Conservation (phyloP, 2,888 invertebrate species). For the Temnothorax ravouxi region DNA sequence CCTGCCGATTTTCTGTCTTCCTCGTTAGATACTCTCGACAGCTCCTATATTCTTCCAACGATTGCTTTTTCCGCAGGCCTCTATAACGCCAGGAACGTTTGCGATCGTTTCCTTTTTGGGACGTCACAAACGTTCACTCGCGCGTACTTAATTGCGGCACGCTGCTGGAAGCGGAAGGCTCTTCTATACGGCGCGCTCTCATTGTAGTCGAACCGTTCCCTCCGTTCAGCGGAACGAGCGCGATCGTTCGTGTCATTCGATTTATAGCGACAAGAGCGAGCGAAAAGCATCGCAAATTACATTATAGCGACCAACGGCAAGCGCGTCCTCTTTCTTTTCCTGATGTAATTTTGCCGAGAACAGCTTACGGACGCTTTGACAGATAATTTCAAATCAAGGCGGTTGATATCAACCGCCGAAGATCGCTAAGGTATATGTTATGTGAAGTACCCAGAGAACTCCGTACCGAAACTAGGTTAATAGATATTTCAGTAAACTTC, state of each 20-base stretch:
- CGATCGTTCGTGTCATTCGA: slow-evolving; percentile 73
- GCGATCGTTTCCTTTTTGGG: slow-evolving; percentile 54
- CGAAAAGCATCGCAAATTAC: slow-evolving; percentile 63
- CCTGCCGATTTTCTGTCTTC: slow-evolving; percentile 5
- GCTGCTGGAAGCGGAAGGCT: slow-evolving; percentile 51
- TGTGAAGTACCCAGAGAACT: background rate
- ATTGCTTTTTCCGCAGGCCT: slow-evolving; percentile 46
- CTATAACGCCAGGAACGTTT: slow-evolving; percentile 42
- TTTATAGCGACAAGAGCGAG: slow-evolving; percentile 59
- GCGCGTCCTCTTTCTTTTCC: slow-evolving; percentile 26
- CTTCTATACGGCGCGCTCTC: slow-evolving; percentile 49
- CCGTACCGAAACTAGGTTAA: slow-evolving; percentile 24
- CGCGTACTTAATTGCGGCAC: slow-evolving; percentile 73
- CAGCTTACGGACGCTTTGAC: slow-evolving; percentile 44
- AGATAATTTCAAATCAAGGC: slow-evolving; percentile 47
- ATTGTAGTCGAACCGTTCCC: slow-evolving; percentile 52
- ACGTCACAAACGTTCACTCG: slow-evolving; percentile 56
- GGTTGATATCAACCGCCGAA: slow-evolving; percentile 25
- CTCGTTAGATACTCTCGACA: slow-evolving; percentile 46
- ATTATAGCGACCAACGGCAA: slow-evolving; percentile 52
- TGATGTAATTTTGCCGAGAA: slow-evolving; percentile 41
- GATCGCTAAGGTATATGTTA: slow-evolving; percentile 11
- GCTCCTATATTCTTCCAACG: slow-evolving; percentile 34
- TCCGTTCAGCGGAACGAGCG: slow-evolving; percentile 60
- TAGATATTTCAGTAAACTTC: slow-evolving; percentile 26